Evolutionary conservation across 2,113 vertebrate species (phyloP).

Genomic region (Odontesthes bonariensis): DNA sequence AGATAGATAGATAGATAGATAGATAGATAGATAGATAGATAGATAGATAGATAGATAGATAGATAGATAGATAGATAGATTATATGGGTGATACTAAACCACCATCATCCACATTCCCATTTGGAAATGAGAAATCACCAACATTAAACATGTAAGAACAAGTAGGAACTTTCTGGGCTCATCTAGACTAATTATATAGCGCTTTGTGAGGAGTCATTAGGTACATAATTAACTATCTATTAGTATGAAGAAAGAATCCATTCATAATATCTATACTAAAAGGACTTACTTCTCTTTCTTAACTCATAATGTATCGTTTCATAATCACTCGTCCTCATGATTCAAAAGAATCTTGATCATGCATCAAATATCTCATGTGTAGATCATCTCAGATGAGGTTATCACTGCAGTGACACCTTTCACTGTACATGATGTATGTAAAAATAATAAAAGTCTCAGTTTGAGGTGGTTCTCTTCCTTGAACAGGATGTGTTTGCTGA

Average conservation of each 20-base stretch:
- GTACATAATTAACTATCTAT: slow-evolving; percentile 82
- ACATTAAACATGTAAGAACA: slow-evolving; percentile 83
- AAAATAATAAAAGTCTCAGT: slow-evolving; percentile 18
- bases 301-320: slow-evolving; percentile 66
- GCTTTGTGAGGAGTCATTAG: slow-evolving; percentile 82
- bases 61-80: slow-evolving; percentile 40
- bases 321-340: slow-evolving; percentile 64
- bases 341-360: slow-evolving; percentile 60
- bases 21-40: slow-evolving; percentile 39
- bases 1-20: slow-evolving; percentile 42
- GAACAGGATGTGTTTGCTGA: slow-evolving; percentile 43
- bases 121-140: slow-evolving; percentile 78
- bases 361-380: slow-evolving; percentile 43
- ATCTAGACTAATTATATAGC: slow-evolving; percentile 80
- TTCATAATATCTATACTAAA: slow-evolving; percentile 76
- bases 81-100: neutral
- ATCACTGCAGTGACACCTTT: neutral
- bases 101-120: slow-evolving; percentile 61
- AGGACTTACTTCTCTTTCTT: slow-evolving; percentile 70
- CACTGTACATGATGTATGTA: slow-evolving; percentile 4
- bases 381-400: slow-evolving; percentile 31
- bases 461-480: slow-evolving; percentile 18
- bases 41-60: slow-evolving; percentile 36
- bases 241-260: slow-evolving; percentile 77
- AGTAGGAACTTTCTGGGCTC: slow-evolving; percentile 80